phyloP scores from a whole-genome alignment of 1,140 invertebrate species.

The Watersipora subatra region DNA sequence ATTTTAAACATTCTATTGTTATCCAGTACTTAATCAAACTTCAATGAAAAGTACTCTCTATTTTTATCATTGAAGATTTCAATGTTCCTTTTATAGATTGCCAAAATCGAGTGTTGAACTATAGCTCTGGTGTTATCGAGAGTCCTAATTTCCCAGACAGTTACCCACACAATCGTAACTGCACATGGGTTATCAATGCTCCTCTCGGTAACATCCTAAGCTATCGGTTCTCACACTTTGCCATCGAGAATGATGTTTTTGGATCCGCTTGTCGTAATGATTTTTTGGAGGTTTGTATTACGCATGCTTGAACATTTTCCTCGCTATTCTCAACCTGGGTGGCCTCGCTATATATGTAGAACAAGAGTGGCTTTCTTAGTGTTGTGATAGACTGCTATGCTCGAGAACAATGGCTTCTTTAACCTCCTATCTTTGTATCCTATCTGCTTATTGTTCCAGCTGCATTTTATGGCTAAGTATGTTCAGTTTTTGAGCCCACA shows the following conservation, averaged over 20 bases:
- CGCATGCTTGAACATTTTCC: neutral
- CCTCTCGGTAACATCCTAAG: slow-evolving; percentile 32
- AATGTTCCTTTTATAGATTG: neutral
- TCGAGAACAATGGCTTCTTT: too few species aligned
- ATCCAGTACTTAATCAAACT: too few species aligned
- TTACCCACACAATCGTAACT: slow-evolving; percentile 45
- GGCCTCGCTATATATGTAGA: too few species aligned
- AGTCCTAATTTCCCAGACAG: slow-evolving; percentile 48
- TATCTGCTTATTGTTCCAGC: too few species aligned
- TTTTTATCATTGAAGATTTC: too few species aligned
- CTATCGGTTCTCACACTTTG: slow-evolving; percentile 49
- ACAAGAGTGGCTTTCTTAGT: too few species aligned
- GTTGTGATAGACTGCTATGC: too few species aligned
- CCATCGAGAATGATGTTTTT: slow-evolving; percentile 16
- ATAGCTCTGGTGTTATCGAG: slow-evolving; percentile 43
- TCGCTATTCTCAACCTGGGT: neutral
- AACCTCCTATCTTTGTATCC: too few species aligned
- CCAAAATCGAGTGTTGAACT: neutral
- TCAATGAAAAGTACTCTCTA: too few species aligned
- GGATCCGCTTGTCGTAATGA: slow-evolving; percentile 24
- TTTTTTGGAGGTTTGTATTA: slow-evolving; percentile 43
- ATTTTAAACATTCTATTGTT: too few species aligned
- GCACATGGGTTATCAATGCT: slow-evolving; percentile 47
- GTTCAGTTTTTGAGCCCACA: too few species aligned
- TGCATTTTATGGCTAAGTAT: too few species aligned